A percentile compares a stretch with the other conserved stretches of the same genome.
These are phyloP conservation scores for Semotilus atromaculatus DNA, from an alignment of 2,797 vertebrate species.

Conservation along the genomic window DNA sequence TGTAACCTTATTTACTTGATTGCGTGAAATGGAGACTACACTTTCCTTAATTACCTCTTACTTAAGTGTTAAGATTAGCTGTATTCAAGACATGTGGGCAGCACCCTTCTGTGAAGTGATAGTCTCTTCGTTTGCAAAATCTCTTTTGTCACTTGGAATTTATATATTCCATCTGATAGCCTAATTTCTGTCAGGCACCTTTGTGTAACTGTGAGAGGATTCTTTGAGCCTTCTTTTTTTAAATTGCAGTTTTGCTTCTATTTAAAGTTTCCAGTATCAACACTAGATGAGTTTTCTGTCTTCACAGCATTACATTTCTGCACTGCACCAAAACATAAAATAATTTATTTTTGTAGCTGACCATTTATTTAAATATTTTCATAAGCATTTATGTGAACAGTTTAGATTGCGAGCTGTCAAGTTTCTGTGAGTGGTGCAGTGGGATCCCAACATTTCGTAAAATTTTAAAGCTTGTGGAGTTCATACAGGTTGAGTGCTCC, in stretches of 20 bases:
- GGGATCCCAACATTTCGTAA: neutral
- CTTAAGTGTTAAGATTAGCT: slow-evolving; percentile 24
- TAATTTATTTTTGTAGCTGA: neutral
- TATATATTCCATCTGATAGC: slow-evolving; percentile 1
- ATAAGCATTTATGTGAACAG: neutral
- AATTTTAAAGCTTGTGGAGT: neutral
- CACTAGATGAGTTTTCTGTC: neutral
- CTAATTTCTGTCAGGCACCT: slow-evolving; percentile 7
- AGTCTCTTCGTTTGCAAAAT: slow-evolving; percentile 9
- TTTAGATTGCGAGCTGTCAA: neutral
- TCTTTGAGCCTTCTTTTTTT: neutral
- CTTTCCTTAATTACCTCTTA: slow-evolving; percentile 18
- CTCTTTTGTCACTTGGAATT: slow-evolving; percentile 2
- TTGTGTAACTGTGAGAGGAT: neutral
- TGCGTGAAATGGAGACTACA: slow-evolving; percentile 33
- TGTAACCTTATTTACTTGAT: slow-evolving; percentile 45
- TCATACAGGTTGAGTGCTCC: neutral
- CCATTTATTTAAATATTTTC: neutral
- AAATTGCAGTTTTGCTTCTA: slow-evolving; percentile 10
- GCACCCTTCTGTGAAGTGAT: neutral
- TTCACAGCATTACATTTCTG: neutral
- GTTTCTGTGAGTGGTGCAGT: neutral
- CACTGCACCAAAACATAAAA: neutral
- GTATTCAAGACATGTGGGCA: slow-evolving; percentile 15
- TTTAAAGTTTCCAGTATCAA: neutral